Percentiles rank a stretch among this genome's conserved stretches.
These are phyloP conservation scores for Macrobrachium rosenbergii DNA, from an alignment of 1,140 invertebrate genomes.

Conservation along the genomic window DNA sequence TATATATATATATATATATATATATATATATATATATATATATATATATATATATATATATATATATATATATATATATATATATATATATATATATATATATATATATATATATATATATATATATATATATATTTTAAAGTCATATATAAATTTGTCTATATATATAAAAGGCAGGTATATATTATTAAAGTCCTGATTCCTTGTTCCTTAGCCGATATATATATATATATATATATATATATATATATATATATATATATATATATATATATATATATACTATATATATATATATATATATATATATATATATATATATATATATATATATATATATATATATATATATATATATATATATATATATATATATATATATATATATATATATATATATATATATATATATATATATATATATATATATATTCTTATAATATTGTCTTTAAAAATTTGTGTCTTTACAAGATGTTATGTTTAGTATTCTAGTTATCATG, in stretches of 20 bases:
- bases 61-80: constrained; percentile 4
- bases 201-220: too few relatives aligned
- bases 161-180: too few relatives aligned
- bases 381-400: constrained; percentile 34
- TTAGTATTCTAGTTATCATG: too few relatives aligned
- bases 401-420: constrained; percentile 18
- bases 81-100: constrained; percentile 11
- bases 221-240: constrained; percentile 11
- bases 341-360: background rate
- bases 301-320: constrained; percentile 14
- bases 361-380: background rate
- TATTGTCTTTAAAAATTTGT: too few relatives aligned
- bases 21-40: constrained; percentile 7
- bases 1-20: constrained; percentile 3
- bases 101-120: constrained; percentile 11
- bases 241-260: constrained; percentile 4
- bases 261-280: background rate
- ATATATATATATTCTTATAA: too few relatives aligned
- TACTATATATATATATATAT: background rate
- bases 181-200: too few relatives aligned
- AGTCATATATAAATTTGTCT: too few relatives aligned
- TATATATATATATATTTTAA: background rate
- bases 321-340: constrained; percentile 6
- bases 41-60: background rate
- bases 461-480: too few relatives aligned